Evolutionary conservation across 1,140 invertebrate genomes (phyloP), one percentile per base, ranked within the genome.

Genomic region (Rhizoglyphus robini): DNA sequence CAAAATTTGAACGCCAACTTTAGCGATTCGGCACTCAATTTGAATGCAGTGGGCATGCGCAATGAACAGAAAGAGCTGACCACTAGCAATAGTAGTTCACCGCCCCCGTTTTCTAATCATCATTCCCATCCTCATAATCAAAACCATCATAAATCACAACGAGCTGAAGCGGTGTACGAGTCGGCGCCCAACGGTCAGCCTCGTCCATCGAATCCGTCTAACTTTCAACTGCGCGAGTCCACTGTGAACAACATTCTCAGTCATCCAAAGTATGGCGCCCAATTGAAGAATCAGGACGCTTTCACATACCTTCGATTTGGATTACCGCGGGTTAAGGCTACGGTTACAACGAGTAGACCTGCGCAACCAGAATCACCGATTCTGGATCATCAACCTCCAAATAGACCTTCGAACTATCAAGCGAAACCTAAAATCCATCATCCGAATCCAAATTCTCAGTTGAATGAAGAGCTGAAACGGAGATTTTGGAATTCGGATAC

Each of bases 1-100:
- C 91, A 95, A 83, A 95, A 95, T 75, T 78, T 94, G 32, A 95
- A 94, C 76, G 92, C 89, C 0, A 90, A 94, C 75, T 93, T 94
- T 74, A 92, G 90, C 57, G 90, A 94, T 74, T 91, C 88, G 41
- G 91, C 90, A 0, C 78, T 94, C 23, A 90, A 90, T 30, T 58
- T 51, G 4, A 68, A 70, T 27, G 64, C 64, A 18, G 8, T 18
- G 18, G 18, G 18, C 18, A 41, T n/a, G n/a, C n/a, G n/a, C n/a
- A n/a, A n/a, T n/a, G n/a, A n/a, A n/a, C n/a, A n/a, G n/a, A n/a
- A n/a, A n/a, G n/a, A n/a, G n/a, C n/a, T n/a, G n/a, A n/a, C n/a
- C n/a, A n/a, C n/a, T n/a, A n/a, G n/a, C n/a, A n/a, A n/a, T n/a
- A n/a, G n/a, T n/a, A n/a, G n/a, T n/a, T n/a, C n/a, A n/a, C n/a